These are phyloP conservation scores for Electrona antarctica DNA, from an alignment of 2,113 vertebrate species.

Conservation along the genomic window DNA sequence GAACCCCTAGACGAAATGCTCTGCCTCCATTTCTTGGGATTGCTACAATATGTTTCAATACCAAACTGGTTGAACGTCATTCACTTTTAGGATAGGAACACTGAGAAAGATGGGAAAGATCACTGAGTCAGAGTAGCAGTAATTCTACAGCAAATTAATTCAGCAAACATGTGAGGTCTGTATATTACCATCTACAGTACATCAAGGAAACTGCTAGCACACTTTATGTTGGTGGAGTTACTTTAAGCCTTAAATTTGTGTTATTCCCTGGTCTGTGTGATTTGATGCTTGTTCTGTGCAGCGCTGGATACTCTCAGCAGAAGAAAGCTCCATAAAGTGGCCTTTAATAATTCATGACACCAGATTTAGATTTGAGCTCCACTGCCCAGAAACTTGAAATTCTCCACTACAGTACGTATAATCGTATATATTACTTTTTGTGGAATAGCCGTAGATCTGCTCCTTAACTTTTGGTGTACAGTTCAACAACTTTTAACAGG, in stretches of 20 bases:
- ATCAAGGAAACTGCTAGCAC: too few species aligned
- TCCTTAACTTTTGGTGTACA: conserved; percentile 52
- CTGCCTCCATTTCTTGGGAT: too few species aligned
- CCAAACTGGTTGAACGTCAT: too few species aligned
- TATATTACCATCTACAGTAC: background rate
- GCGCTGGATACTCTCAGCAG: conserved; percentile 70
- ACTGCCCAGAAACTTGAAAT: conserved; percentile 70
- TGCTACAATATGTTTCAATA: too few species aligned
- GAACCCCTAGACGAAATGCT: too few species aligned
- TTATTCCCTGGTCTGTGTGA: conserved; percentile 68
- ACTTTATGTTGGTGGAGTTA: conserved; percentile 38
- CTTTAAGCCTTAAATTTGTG: conserved; percentile 63
- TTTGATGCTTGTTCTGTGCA: conserved; percentile 67
- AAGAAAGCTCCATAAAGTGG: conserved; percentile 74
- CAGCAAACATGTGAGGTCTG: background rate
- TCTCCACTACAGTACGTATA: conserved; percentile 48
- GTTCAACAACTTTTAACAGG: conserved; percentile 55
- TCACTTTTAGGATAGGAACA: too few species aligned
- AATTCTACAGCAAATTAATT: background rate
- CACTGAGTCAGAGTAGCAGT: too few species aligned
- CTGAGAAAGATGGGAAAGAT: too few species aligned
- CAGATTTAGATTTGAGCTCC: conserved; percentile 77
- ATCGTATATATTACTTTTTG: conserved; percentile 67
- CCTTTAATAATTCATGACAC: conserved; percentile 82
- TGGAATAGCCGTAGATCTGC: conserved; percentile 55